These are phyloP conservation scores for Dorcus parallelipipedus DNA, from an alignment of 2,888 invertebrate genomes.

Conservation along the genomic window DNA sequence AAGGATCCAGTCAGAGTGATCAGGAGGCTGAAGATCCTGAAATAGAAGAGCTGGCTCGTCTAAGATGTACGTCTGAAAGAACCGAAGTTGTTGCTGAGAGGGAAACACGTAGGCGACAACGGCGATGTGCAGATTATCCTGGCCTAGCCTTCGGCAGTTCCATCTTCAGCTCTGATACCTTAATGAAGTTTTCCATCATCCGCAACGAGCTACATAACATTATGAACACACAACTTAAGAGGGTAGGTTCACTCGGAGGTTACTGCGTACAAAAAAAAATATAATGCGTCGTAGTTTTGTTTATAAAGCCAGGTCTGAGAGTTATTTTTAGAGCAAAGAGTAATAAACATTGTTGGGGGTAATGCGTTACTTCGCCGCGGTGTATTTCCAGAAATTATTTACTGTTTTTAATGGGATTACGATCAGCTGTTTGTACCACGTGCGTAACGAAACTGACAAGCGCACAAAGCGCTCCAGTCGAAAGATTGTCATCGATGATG, in stretches of 20 bases:
- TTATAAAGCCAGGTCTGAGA: constrained; percentile 6
- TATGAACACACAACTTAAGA: constrained; percentile 91
- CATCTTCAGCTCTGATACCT: constrained; percentile 92
- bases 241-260: constrained; percentile 67
- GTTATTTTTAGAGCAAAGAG: constrained; percentile 10
- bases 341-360: not conserved
- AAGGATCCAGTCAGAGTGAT: constrained; percentile 52
- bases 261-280: not conserved
- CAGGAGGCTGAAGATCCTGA: constrained; percentile 71
- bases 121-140: constrained; percentile 88
- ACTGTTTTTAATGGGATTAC: not conserved
- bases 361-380: not conserved
- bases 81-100: constrained; percentile 85
- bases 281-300: constrained; percentile 4
- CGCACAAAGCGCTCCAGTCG: too few relatives aligned
- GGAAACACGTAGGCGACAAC: constrained; percentile 68
- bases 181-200: constrained; percentile 97
- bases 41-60: constrained; percentile 74
- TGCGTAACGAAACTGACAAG: not conserved
- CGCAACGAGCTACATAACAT: constrained; percentile 97
- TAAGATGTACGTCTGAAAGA: constrained; percentile 85
- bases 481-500: too few relatives aligned
- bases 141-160: constrained; percentile 88
- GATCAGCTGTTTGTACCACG: constrained; percentile 1
- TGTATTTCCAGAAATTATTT: not conserved